Base-by-base conservation (phyloP, 2,797 vertebrate genomes). In the Scleropages formosus region DNA sequence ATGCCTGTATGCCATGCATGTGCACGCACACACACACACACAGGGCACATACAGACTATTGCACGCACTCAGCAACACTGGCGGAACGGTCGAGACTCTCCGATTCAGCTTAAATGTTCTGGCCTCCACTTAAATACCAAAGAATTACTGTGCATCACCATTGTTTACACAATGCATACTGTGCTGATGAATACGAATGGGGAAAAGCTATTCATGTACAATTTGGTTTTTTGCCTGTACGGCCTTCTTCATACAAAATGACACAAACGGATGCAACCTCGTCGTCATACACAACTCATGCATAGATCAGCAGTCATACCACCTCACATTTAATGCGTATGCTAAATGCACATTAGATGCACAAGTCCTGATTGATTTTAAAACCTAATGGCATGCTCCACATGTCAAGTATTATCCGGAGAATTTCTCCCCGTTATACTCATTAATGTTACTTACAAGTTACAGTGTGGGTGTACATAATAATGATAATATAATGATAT, bases 241-340 rank as follows among this genome's bases (percentile, higher is more conserved):
- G 26, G 60, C 68, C 71, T 70, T 49, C 62, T 75, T 63, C 69
- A 72, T 64, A 66, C 46, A 56, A 68, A 71, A 68, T 56, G 62
- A 63, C 58, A 75, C 47, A 78, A 60, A 70, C 61, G 39, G 31
- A 72, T n/a, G n/a, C 26, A 63, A 74, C 61, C 68, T 77, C 75
- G 77, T 47, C 51, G 56, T 69, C 51, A 47, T 44, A 60, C 22
- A 26, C 61, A 46, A 68, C 69, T 73, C 79, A 69, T 78, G 76
- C 79, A 78, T 75, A 80, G 79, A 56, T 69, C 74, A 75, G 69
- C 16, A 56, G 73, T 72, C 58, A 16, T 73, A 65, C 47, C 51
- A 53, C 73, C 60, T 51, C 72, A 20, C 56, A 60, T 53, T 56
- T n/a, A 69, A 51, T 26, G 49, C 27, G 1, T 12, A 56, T 53